Conservation (phyloP, 1,140 invertebrate genomes). For the Ephestia elutella region DNA sequence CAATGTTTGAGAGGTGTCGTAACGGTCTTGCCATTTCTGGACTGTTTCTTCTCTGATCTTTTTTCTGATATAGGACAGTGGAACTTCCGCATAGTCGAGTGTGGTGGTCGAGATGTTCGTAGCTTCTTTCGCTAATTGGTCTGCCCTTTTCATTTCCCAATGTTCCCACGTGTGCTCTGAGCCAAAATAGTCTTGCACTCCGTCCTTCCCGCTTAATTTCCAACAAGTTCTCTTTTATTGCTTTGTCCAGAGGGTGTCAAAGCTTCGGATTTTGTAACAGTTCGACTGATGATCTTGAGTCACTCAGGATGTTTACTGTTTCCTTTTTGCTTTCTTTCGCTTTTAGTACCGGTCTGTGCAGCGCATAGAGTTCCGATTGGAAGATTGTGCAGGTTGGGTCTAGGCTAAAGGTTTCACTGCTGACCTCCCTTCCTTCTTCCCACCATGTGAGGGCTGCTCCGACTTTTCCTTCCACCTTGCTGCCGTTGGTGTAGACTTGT, state of each 20-base stretch:
- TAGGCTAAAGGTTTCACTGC: too few species aligned
- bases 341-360: too few species aligned
- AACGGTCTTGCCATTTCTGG: too few species aligned
- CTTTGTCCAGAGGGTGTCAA: slow-evolving; percentile 12
- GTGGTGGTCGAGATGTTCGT: slow-evolving; percentile 3
- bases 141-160: slow-evolving; percentile 29
- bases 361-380: too few species aligned
- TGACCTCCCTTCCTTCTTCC: too few species aligned
- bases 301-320: slow-evolving; percentile 17
- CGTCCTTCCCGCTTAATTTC: slow-evolving; percentile 3
- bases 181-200: slow-evolving; percentile 19
- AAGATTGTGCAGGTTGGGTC: too few species aligned
- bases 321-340: neutral
- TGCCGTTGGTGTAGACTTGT: too few species aligned
- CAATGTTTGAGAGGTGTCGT: too few species aligned
- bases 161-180: slow-evolving; percentile 22
- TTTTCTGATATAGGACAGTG: slow-evolving; percentile 24
- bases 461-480: too few species aligned
- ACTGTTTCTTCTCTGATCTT: too few species aligned
- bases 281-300: slow-evolving; percentile 26
- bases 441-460: too few species aligned
- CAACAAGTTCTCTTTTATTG: slow-evolving; percentile 6
- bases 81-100: slow-evolving; percentile 22
- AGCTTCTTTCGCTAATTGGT: slow-evolving; percentile 26
- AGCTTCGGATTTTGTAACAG: slow-evolving; percentile 11